phyloP scores from a whole-genome alignment of 2,797 vertebrate genomes.

The Oreonectes daqikongensis region DNA sequence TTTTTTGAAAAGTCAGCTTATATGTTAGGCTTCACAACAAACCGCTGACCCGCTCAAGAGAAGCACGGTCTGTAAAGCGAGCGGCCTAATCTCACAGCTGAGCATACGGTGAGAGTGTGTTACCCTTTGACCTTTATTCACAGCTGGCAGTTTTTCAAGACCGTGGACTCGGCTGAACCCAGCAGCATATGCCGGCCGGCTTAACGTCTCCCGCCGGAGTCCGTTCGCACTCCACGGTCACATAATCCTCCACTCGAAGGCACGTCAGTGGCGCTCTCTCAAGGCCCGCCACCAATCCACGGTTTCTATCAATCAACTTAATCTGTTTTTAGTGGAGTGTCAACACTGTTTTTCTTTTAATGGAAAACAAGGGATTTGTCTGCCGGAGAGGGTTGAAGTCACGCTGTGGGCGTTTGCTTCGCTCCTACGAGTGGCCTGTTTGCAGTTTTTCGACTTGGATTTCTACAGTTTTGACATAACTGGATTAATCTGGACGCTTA shows the following conservation, averaged over 20 bases:
- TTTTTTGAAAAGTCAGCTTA: background rate
- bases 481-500: conserved; percentile 69
- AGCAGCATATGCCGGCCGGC: conserved; percentile 31
- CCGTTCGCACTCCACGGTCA: background rate
- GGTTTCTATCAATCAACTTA: conserved; percentile 36
- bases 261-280: conserved; percentile 13
- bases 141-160: conserved; percentile 48
- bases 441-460: conserved; percentile 10
- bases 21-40: background rate
- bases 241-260: conserved; percentile 39
- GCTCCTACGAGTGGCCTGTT: conserved; percentile 3
- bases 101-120: conserved; percentile 29
- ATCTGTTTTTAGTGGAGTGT: conserved; percentile 33
- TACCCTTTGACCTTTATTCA: conserved; percentile 47
- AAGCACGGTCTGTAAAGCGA: conserved; percentile 15
- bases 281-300: conserved; percentile 2
- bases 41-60: background rate
- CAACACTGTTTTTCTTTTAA: background rate
- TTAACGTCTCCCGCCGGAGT: conserved; percentile 28
- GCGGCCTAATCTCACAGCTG: conserved; percentile 39
- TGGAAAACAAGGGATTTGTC: conserved; percentile 3
- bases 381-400: background rate
- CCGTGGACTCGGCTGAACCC: conserved; percentile 25
- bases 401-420: conserved; percentile 1
- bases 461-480: conserved; percentile 59